These are phyloP conservation scores for Enhydra lutris DNA, from an alignment of 2,113 vertebrate species.

Conservation along the genomic window DNA sequence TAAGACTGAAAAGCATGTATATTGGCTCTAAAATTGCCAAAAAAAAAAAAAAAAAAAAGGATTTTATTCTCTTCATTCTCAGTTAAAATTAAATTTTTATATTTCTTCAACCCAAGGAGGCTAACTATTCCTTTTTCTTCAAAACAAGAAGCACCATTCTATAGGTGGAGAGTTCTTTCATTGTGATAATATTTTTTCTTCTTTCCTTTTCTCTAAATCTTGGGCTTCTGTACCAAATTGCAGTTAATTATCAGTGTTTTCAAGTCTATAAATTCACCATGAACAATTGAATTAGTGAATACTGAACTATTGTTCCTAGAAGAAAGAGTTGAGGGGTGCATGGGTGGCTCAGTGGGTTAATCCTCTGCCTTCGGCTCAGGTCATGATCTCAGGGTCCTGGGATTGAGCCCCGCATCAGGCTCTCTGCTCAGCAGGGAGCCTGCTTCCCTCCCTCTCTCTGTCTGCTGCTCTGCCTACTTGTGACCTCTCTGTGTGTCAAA, in stretches of 20 bases:
- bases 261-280: background rate
- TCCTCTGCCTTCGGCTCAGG: too few species aligned
- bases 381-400: too few species aligned
- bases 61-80: background rate
- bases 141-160: background rate
- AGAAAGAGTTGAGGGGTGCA: background rate
- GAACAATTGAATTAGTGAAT: background rate
- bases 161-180: background rate
- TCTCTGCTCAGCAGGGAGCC: too few species aligned
- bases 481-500: too few species aligned
- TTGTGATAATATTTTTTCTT: background rate
- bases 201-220: background rate
- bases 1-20: background rate
- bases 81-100: background rate
- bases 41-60: too few species aligned
- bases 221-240: background rate
- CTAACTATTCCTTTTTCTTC: background rate
- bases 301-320: background rate
- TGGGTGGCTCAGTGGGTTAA: too few species aligned
- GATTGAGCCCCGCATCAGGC: accelerated
- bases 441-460: too few species aligned
- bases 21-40: background rate
- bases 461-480: too few species aligned
- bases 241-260: background rate
- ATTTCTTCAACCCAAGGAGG: background rate